Base-by-base conservation (phyloP, 2,888 invertebrate species). In the Empis livida region DNA sequence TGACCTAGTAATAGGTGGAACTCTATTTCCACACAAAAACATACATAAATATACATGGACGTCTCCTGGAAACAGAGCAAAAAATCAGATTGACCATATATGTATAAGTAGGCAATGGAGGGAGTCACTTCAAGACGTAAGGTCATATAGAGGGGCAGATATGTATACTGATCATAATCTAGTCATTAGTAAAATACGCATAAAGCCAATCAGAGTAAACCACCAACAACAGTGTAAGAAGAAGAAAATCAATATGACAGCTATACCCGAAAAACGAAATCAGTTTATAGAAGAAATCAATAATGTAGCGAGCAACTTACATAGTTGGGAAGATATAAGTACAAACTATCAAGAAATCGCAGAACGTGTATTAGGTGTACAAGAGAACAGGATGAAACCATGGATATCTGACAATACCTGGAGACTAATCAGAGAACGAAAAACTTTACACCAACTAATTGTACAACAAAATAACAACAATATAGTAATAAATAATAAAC, bases 1-100 rank as follows among this genome's bases (percentile, higher is more conserved):
- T 32, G 10, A 41, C 16, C 14, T 27, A 41, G 37, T 14, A 31
- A 46, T 46, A 5, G 15, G 46, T 31, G 45, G 45, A 10, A 37
- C 44, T 14, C 10, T 23, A 42, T 16, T 10, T 2, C 3, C 15
- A 13, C 32, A 35, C n/a, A 43, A 17, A 15, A 17, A 35, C 15
- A 14, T 14, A 31, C 17, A 43, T 27, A 43, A 23, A 14, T 17
- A 31, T 31, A 43, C 16, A 43, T 17, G 20, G 15, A 20, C 10
- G 35, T n/a, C 2, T 11, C 43, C 43, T 11, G 43, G 10, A 13
- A 31, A 35, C n/a, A 43, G 16, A 43, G n/a, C 5, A 30, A 43
- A 31, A 31, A 43, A 31, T 15, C 43, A 43, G 15, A 31, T 27
- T 14, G 31, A 30, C 15, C 43, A 43, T n/a, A 14, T 43, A 31